Percentiles rank a stretch among this genome's conserved stretches.
Evolutionary conservation across 2,888 invertebrate species (phyloP).

Genomic region (Aproaerema taeniolella): DNA sequence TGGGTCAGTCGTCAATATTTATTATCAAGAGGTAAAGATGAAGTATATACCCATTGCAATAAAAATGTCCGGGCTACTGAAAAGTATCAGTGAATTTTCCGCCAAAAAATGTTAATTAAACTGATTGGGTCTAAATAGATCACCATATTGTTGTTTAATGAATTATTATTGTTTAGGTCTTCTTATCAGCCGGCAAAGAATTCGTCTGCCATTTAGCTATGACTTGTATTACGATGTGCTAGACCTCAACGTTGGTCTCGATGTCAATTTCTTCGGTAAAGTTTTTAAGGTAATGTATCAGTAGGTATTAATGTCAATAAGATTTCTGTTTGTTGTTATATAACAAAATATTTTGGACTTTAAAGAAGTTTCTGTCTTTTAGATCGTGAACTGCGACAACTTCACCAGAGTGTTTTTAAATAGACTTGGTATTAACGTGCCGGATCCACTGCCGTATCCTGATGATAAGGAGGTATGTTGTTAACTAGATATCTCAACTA

Average conservation of each 20-base stretch:
- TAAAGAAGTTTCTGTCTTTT: constrained; percentile 26
- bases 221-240: constrained; percentile 88
- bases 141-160: no score
- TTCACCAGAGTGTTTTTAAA: constrained; percentile 92
- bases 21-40: no score
- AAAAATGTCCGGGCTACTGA: no score
- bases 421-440: constrained; percentile 89
- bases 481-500: no score
- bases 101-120: no score
- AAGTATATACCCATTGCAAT: no score
- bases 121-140: no score
- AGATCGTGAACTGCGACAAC: constrained; percentile 90
- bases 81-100: no score
- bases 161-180: no score
- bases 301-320: no score
- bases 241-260: constrained; percentile 90
- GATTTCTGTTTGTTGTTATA: constrained; percentile 12
- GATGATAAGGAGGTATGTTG: constrained; percentile 54
- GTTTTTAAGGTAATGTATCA: constrained; percentile 78
- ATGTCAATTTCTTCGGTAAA: constrained; percentile 88
- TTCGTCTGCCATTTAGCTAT: constrained; percentile 86
- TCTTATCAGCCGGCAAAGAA: constrained; percentile 88
- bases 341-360: constrained; percentile 26
- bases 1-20: no score
- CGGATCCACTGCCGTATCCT: constrained; percentile 77